Percentiles rank a stretch among this genome's conserved stretches.
phyloP scores from a whole-genome alignment of 2,113 vertebrate species.

The Stegostoma tigrinum region DNA sequence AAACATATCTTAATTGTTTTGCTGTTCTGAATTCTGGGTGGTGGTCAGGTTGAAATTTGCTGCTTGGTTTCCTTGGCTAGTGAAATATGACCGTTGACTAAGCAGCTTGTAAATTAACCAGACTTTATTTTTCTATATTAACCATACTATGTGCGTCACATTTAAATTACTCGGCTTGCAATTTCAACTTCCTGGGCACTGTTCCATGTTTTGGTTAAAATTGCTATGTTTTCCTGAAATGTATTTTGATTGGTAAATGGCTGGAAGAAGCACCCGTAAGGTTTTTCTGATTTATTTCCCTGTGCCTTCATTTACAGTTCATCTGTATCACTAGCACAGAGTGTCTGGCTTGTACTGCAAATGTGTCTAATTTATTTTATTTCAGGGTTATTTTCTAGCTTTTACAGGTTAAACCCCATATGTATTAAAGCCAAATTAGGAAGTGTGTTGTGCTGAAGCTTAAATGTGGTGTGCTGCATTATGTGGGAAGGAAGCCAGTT shows the following conservation, averaged over 20 bases:
- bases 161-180: background rate
- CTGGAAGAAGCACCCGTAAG: background rate
- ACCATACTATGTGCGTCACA: background rate
- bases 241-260: background rate
- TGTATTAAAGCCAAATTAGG: slow-evolving; percentile 5
- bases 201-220: background rate
- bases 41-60: background rate
- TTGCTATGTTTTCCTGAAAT: background rate
- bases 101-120: background rate
- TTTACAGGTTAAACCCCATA: background rate
- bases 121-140: background rate
- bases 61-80: background rate
- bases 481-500: background rate
- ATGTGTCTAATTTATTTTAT: background rate
- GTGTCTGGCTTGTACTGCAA: background rate
- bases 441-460: background rate
- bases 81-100: background rate
- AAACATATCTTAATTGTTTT: background rate
- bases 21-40: background rate
- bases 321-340: background rate
- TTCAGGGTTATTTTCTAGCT: background rate
- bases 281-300: background rate
- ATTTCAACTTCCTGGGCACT: background rate
- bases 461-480: background rate
- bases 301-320: background rate